Percentiles rank a stretch among this genome's conserved stretches.
Evolutionary conservation across 2,113 vertebrate genomes (phyloP).

Genomic region (Tyto alba): DNA sequence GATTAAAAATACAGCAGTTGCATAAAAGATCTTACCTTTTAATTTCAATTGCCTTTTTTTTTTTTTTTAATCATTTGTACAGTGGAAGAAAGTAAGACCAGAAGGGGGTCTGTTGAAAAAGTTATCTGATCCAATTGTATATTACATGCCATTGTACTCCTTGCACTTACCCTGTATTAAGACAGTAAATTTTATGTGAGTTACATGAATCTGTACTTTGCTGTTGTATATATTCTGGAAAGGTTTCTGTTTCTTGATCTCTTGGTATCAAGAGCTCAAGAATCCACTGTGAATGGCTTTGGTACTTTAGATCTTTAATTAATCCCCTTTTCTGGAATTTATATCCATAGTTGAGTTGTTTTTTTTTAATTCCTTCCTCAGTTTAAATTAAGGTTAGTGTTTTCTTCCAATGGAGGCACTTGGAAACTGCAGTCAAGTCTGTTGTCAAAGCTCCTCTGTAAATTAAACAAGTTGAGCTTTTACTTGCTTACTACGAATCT

Average conservation of each 20-base stretch:
- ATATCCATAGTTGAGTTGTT: accelerated
- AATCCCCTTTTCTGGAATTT: not conserved
- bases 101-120: not conserved
- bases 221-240: not conserved
- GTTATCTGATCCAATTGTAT: not conserved
- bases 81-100: not conserved
- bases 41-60: not conserved
- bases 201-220: not conserved
- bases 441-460: not conserved
- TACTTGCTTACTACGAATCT: not conserved
- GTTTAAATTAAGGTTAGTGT: not conserved
- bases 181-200: not conserved
- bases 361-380: not conserved
- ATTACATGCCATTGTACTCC: not conserved
- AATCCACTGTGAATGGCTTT: not conserved
- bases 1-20: not conserved
- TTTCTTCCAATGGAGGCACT: not conserved
- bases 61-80: accelerated
- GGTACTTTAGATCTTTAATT: not conserved
- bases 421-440: not conserved
- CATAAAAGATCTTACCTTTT: not conserved
- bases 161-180: not conserved
- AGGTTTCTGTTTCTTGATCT: not conserved
- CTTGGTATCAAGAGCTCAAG: not conserved
- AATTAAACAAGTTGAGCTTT: not conserved